Evolutionary conservation across 1,140 invertebrate genomes (phyloP), one percentile per base, ranked within the genome.

Genomic region (Hypsibius dujardini): DNA sequence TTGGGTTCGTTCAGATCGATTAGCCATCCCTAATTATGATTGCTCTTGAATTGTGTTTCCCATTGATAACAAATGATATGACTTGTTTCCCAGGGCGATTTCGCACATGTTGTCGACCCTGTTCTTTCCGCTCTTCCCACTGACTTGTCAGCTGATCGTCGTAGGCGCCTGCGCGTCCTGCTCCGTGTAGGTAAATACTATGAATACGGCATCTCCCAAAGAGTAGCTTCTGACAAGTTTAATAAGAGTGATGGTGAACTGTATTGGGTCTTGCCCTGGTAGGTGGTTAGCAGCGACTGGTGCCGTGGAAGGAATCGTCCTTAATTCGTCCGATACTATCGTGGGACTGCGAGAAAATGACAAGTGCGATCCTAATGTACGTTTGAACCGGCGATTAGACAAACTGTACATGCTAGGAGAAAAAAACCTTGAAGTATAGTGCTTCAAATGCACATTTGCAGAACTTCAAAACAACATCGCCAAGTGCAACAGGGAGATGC

Each of bases 91-190:
- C 80, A 94, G 90, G 80, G 93, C 93, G 56, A 87, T 96, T 0
- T 86, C 86, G 59, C 85, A 84, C 70, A 87, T 91, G 74, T 86
- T 89, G 73, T 88, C 89, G 12, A 88, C 89, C 1, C 80, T 97
- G 2, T 82, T 95, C 50, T 96, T 95, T 81, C 95, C 95, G 0
- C 79, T 97, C 59, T 80, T 95, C 73, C 92, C 93, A 0, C 95
- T 91, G 86, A 73, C 89, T 2, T 75, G 94, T 1, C 89, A 93
- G 78, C 77, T 92, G 1, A 78, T 79, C 0, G 82, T 90, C 0
- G 83, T 95, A 60, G 82, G 80, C 0, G 89, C 87, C 76, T 87
- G 87, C 73, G 79, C 88, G 46, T 78, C 83, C 15, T 84, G 91
- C 28, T 86, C 86, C 1, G 78, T 94, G 70, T 88, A 67, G 62